Evolutionary conservation across 2,113 vertebrate genomes (phyloP).

Genomic region (Anser cygnoides): DNA sequence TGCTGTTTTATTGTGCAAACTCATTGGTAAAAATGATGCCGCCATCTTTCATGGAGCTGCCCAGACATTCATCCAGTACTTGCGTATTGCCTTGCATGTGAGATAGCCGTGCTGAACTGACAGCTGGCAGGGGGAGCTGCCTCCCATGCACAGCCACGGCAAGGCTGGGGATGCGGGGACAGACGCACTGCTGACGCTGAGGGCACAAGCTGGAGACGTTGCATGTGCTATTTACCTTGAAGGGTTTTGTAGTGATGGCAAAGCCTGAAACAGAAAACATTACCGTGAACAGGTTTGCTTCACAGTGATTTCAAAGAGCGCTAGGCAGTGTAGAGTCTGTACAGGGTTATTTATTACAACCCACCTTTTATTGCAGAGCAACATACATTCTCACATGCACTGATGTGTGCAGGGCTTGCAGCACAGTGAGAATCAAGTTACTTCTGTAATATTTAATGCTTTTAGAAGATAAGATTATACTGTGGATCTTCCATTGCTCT

Average conservation of each 20-base stretch:
- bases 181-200: neutral
- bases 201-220: neutral
- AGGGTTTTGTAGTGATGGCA: neutral
- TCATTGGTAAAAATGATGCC: neutral
- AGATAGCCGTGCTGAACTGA: accelerated
- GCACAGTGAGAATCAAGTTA: neutral
- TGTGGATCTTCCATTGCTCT: neutral
- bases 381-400: accelerated
- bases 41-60: neutral
- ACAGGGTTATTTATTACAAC: neutral
- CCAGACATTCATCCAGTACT: neutral
- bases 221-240: neutral
- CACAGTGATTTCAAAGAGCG: neutral
- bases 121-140: neutral
- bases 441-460: neutral
- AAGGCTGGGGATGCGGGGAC: neutral
- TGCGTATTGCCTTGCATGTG: neutral
- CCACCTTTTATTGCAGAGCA: neutral
- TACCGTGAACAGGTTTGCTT: neutral
- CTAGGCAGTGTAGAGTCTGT: neutral
- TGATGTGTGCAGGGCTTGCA: neutral
- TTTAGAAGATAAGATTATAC: neutral
- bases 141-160: neutral
- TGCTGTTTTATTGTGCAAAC: neutral
- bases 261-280: neutral